Evolutionary conservation across 2,888 invertebrate genomes (phyloP), one percentile per base, ranked within the genome.

Genomic region (Odontomyia ornata): DNA sequence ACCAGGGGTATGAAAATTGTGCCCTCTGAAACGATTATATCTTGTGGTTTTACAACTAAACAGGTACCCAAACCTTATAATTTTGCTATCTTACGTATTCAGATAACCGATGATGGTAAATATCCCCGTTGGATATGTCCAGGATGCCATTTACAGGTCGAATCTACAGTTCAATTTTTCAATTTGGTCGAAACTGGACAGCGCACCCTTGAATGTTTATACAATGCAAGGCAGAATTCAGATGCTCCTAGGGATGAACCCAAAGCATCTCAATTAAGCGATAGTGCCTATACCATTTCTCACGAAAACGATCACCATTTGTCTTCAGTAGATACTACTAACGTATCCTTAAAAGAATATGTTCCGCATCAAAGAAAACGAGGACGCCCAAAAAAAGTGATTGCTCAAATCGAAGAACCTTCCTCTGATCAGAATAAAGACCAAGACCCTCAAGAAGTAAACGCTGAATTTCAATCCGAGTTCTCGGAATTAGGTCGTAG

Each of bases 91-190:
- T 36, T 36, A 36, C 9, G 36, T 36, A 5, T 36, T 3, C 3
- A 36, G 36, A 9, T 52, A 3, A 86, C 87, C 75, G 90, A 92
- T 84, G 92, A 93, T 88, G 91, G 91, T 0, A 90, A 90, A 82
- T 88, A 91, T 80, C 93, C 93, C 1, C 89, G 90, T 75, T 91
- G 91, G 23, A 91, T 94, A 81, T 94, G 94, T 83, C 92, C 92
- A 9, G 92, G 92, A 56, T 94, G 94, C 82, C 91, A 91, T 79
- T 91, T 93, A 77, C 93, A 93, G 83, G 83, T 94, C 81, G 92
- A 93, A 84, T 91, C 93, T 60, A 92, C 93, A 25, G 90, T 91
- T 76, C 90, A 92, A 82, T 94, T 94, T 85, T 89, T 94, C 81
- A 91, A 92, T 81, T 86, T 93, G 21, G 90, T 94, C 80, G 88